Conservation (phyloP, 2,113 vertebrate genomes). For the Nannospalax galili region DNA sequence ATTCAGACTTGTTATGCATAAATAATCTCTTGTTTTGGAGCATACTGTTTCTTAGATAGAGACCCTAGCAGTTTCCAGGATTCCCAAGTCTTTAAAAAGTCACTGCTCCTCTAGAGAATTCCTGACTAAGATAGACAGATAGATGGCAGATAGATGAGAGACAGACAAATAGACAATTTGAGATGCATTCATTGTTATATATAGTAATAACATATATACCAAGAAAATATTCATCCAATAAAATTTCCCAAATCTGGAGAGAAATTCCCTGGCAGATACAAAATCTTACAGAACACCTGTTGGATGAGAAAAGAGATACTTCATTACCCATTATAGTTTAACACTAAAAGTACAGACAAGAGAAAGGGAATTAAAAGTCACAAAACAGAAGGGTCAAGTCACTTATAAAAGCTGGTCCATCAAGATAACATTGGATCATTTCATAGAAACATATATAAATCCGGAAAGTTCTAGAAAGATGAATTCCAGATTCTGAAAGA, state of each 20-base stretch:
- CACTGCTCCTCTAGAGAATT: not conserved
- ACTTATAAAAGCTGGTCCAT: no score
- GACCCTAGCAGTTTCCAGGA: not conserved
- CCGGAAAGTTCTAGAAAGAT: not conserved
- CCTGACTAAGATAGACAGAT: not conserved
- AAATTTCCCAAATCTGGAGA: not conserved
- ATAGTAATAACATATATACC: not conserved
- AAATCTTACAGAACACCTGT: not conserved
- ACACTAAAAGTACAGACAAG: not conserved
- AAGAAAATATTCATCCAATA: no score
- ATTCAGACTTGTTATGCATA: not conserved
- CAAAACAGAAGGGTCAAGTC: not conserved
- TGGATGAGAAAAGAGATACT: not conserved
- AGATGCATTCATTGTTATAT: not conserved
- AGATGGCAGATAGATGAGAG: not conserved
- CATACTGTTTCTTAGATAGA: not conserved
- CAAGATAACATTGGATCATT: not conserved
- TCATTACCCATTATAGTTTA: not conserved
- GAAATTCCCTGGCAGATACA: not conserved
- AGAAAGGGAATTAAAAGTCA: not conserved
- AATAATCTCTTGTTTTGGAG: not conserved
- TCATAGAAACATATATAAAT: not conserved
- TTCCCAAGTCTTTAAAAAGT: not conserved
- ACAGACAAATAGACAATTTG: not conserved
- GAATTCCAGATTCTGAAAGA: not conserved